Evolutionary conservation across 2,113 vertebrate genomes (phyloP).

Genomic region (Orientallactaga bullata): DNA sequence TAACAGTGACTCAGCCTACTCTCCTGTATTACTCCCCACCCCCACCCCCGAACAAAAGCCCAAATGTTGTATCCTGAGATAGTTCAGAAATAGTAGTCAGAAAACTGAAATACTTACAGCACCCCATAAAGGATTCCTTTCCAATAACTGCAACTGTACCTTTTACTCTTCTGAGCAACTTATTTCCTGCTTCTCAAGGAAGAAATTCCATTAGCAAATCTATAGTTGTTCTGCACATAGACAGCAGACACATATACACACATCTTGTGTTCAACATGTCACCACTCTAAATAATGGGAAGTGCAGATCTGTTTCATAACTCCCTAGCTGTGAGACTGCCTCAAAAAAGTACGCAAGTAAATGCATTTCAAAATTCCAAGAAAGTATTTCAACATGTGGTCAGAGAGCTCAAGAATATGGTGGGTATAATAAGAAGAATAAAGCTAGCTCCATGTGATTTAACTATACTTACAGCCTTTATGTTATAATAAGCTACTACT

Average conservation of each 20-base stretch:
- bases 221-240: neutral
- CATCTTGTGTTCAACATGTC: neutral
- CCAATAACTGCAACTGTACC: neutral
- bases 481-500: neutral
- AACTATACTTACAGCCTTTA: neutral
- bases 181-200: neutral
- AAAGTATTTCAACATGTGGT: constrained; percentile 68
- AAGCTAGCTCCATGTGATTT: neutral
- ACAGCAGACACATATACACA: neutral
- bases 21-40: neutral
- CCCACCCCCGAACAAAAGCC: neutral
- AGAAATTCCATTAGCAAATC: neutral
- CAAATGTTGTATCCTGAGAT: neutral
- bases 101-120: constrained; percentile 76
- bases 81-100: neutral
- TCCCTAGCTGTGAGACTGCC: constrained; percentile 4
- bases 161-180: constrained; percentile 7
- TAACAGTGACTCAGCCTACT: neutral
- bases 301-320: constrained; percentile 68
- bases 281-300: constrained; percentile 68
- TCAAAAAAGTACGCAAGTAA: constrained; percentile 50
- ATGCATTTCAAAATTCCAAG: constrained; percentile 71
- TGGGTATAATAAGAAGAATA: neutral
- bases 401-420: neutral
- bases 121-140: constrained; percentile 72